Evolutionary conservation across 2,113 vertebrate species (phyloP).

Genomic region (Bettongia penicillata): DNA sequence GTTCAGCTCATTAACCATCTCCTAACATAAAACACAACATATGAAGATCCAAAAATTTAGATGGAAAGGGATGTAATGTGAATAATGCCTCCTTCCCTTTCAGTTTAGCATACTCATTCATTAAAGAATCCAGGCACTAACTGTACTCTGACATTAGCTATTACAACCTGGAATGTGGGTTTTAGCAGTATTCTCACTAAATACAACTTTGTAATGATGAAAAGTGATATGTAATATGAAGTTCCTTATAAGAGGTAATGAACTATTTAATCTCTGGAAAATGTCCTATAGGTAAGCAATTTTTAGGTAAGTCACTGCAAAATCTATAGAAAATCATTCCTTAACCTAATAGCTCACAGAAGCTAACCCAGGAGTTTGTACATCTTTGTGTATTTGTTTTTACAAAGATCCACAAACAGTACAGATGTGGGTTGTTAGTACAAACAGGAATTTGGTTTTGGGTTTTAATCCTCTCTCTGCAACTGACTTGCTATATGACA

Average conservation of each 20-base stretch:
- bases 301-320: neutral
- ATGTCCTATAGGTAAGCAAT: neutral
- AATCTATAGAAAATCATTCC: neutral
- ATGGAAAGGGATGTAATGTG: neutral
- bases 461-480: neutral
- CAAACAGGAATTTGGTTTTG: neutral
- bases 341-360: neutral
- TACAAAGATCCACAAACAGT: neutral
- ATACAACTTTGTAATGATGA: neutral
- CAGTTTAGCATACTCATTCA: neutral
- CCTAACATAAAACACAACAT: neutral
- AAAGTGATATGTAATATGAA: neutral
- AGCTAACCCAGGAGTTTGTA: neutral
- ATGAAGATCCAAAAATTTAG: neutral
- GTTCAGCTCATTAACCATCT: neutral
- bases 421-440: neutral
- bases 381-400: neutral
- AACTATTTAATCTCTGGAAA: neutral
- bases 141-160: neutral
- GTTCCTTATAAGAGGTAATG: neutral
- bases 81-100: neutral
- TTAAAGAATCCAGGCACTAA: neutral
- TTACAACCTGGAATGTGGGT: neutral
- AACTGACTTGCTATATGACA: neutral
- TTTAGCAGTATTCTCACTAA: neutral